Conservation (phyloP, 37 sponge, comb jelly and placozoan species). For the Hexactinellida sp. region DNA sequence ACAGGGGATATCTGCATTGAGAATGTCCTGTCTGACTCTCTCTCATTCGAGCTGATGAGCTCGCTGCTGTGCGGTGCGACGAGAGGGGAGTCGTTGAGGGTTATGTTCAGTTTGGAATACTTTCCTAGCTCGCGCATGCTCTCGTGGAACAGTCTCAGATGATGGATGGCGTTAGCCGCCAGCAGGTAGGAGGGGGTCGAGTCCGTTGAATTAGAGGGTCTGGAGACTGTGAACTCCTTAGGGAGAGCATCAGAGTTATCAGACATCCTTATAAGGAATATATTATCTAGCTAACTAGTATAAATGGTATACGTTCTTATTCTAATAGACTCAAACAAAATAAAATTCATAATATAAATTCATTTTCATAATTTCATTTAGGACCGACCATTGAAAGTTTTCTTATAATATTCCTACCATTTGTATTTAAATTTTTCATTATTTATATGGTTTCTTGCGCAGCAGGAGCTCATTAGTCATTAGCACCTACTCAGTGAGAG, state of each 20-base stretch:
- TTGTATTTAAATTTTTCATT: too few species aligned
- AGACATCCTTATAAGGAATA: neutral
- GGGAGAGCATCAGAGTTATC: neutral
- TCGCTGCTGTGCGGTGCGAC: neutral
- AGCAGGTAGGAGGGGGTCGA: neutral
- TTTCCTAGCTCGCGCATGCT: neutral
- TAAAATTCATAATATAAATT: too few species aligned
- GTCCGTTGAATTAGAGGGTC: neutral
- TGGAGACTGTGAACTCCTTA: neutral
- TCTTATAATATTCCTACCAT: too few species aligned
- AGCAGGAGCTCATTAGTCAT: too few species aligned
- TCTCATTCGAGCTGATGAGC: neutral
- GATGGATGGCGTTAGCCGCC: neutral
- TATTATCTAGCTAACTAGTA: too few species aligned
- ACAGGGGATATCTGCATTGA: neutral
- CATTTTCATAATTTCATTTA: too few species aligned
- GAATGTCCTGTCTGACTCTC: neutral
- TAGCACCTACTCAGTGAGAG: too few species aligned
- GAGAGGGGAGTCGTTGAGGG: neutral
- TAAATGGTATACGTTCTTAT: too few species aligned
- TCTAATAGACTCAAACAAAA: too few species aligned
- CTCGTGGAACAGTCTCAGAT: slow-evolving; percentile 3
- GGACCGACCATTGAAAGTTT: too few species aligned
- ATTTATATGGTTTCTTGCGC: too few species aligned
- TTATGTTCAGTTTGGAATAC: neutral